A percentile compares a stretch with the other conserved stretches of the same genome.
These are phyloP conservation scores for Aphelenchoides avenae DNA, from an alignment of 1,140 invertebrate species.

Conservation along the genomic window DNA sequence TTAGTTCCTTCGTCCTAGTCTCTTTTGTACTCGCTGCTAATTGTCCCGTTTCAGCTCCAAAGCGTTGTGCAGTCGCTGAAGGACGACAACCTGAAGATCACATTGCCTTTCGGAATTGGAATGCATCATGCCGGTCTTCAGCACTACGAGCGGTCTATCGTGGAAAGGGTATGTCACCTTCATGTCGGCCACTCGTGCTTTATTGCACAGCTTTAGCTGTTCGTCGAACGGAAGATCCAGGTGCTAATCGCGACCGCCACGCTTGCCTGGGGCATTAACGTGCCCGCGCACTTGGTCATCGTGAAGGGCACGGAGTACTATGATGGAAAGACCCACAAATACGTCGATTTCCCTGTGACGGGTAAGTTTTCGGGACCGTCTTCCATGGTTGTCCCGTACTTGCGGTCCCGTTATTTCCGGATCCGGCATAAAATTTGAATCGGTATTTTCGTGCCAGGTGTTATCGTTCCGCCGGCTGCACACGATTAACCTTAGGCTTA, in stretches of 20 bases:
- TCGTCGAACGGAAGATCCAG: constrained; percentile 95
- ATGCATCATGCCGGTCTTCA: constrained; percentile 85
- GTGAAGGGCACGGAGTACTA: constrained; percentile 89
- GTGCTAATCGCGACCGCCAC: constrained; percentile 94
- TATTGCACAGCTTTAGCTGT: constrained; percentile 68
- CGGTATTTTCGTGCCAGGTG: constrained; percentile 1
- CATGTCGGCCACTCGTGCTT: constrained; percentile 8
- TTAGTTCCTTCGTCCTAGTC: too few relatives aligned
- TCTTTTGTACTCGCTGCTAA: too few relatives aligned
- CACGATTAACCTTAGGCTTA: too few relatives aligned
- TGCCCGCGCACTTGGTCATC: constrained; percentile 82
- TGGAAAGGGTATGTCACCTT: constrained; percentile 66
- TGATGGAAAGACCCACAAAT: constrained; percentile 89
- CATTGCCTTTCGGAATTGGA: constrained; percentile 92
- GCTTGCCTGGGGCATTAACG: constrained; percentile 96
- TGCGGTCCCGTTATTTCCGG: not conserved
- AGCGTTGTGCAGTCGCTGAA: constrained; percentile 66
- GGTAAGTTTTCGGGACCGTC: constrained; percentile 65
- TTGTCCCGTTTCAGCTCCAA: too few relatives aligned
- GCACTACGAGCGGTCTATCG: constrained; percentile 72
- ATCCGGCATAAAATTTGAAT: not conserved
- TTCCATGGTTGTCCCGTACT: not conserved
- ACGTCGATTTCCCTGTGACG: constrained; percentile 98
- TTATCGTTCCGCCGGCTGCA: too few relatives aligned
- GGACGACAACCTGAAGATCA: constrained; percentile 86